Percentiles rank a stretch among this genome's conserved stretches.
Evolutionary conservation across 2,113 vertebrate genomes (phyloP).

Genomic region (Rhinolophus sinicus): DNA sequence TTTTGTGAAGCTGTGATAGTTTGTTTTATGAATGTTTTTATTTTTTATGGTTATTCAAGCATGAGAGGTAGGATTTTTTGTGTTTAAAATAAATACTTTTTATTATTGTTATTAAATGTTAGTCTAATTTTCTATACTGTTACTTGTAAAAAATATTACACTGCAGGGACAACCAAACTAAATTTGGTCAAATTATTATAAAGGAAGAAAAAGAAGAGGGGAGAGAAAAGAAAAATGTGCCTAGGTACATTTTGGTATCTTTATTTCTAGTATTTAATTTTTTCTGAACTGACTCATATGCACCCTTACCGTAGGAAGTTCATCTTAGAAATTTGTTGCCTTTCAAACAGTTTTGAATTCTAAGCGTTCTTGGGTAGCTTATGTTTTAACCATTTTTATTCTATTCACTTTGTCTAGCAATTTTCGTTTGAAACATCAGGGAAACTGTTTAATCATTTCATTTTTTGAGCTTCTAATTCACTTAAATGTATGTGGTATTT

Average conservation of each 20-base stretch:
- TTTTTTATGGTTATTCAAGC: not conserved
- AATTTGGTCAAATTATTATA: not conserved
- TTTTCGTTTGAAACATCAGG: constrained; percentile 43
- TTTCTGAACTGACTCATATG: not conserved
- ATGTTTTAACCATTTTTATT: constrained; percentile 41
- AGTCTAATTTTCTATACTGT: not conserved
- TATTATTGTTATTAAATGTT: not conserved
- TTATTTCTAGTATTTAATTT: constrained; percentile 24
- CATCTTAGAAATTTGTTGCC: not conserved
- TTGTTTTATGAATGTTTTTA: not conserved
- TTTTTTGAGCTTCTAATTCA: constrained; percentile 43
- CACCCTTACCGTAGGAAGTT: not conserved
- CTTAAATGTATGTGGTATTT: constrained; percentile 26
- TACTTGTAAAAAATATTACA: not conserved
- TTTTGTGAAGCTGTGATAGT: not conserved
- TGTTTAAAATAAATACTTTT: not conserved
- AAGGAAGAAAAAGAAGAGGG: not conserved
- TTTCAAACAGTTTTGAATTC: constrained; percentile 40
- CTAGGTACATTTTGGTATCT: not conserved
- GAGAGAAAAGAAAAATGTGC: not conserved
- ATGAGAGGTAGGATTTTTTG: not conserved
- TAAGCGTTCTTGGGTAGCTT: constrained; percentile 18
- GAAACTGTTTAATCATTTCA: constrained; percentile 37
- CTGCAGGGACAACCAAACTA: not conserved
- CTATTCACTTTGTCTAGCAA: not conserved